Percentiles rank a stretch among this genome's conserved stretches.
Evolutionary conservation across 2,888 invertebrate genomes (phyloP).

Genomic region (Eupithecia vulgata): DNA sequence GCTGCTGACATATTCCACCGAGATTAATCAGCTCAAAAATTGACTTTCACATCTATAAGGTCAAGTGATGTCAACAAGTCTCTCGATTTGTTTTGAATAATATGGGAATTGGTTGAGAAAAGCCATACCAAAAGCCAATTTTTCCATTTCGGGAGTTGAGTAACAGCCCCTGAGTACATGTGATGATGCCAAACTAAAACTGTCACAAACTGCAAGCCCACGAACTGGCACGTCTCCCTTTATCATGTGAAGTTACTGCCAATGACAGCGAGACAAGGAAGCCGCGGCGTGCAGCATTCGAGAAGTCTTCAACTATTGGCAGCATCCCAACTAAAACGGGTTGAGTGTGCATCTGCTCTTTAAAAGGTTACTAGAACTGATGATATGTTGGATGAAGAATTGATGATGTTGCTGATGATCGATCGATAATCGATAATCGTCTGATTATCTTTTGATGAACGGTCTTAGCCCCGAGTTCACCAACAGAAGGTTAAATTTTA

Average conservation of each 20-base stretch:
- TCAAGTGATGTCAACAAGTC: background rate
- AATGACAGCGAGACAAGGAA: constrained; percentile 13
- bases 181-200: background rate
- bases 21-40: background rate
- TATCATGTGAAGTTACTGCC: constrained; percentile 5
- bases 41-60: background rate
- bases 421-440: no score
- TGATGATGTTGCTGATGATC: background rate
- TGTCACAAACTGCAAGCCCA: background rate
- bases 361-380: constrained; percentile 35
- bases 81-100: background rate
- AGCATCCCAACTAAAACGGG: constrained; percentile 41
- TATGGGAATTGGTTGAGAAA: background rate
- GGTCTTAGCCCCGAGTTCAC: no score
- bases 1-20: no score
- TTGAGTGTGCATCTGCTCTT: constrained; percentile 42
- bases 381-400: constrained; percentile 12
- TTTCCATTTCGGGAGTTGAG: background rate
- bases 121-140: background rate
- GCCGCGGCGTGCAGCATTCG: background rate
- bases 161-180: background rate
- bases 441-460: background rate
- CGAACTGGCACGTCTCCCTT: background rate
- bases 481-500: no score
- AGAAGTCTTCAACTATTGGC: constrained; percentile 32